Evolutionary conservation across 2,797 vertebrate species (phyloP).

Genomic region (Melanotaenia parkinsoni): DNA sequence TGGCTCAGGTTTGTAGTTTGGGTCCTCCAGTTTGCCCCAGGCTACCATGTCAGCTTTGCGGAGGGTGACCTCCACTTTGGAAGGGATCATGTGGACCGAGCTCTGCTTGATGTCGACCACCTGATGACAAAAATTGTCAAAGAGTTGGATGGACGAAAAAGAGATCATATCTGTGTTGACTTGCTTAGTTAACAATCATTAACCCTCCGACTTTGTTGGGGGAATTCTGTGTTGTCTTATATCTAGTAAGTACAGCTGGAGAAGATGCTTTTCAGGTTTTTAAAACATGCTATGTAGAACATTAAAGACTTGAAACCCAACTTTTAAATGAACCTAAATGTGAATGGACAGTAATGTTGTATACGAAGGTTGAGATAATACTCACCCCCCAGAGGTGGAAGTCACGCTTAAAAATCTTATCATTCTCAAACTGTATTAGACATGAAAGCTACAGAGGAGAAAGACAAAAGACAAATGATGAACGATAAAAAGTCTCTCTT

Average conservation of each 20-base stretch:
- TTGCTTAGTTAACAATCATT: not conserved
- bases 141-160: not conserved
- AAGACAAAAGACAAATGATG: not conserved
- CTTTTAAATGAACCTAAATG: too few species aligned
- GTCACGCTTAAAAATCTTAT: constrained; percentile 88
- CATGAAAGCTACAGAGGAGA: constrained; percentile 79
- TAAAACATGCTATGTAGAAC: too few species aligned
- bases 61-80: constrained; percentile 92
- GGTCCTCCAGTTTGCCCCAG: constrained; percentile 93
- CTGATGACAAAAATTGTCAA: constrained; percentile 64
- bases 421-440: constrained; percentile 88
- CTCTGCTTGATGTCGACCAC: constrained; percentile 86
- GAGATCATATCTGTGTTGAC: not conserved
- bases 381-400: constrained; percentile 94
- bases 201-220: not conserved
- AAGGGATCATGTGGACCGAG: constrained; percentile 88
- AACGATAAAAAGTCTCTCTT: not conserved
- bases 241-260: not conserved
- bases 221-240: too few species aligned
- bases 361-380: constrained; percentile 16
- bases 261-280: not conserved
- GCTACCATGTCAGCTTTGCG: constrained; percentile 85
- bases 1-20: constrained; percentile 70
- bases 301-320: too few species aligned
- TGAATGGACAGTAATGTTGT: too few species aligned